Evolutionary conservation across 2,797 vertebrate genomes (phyloP).

Genomic region (Gallirallus australis): DNA sequence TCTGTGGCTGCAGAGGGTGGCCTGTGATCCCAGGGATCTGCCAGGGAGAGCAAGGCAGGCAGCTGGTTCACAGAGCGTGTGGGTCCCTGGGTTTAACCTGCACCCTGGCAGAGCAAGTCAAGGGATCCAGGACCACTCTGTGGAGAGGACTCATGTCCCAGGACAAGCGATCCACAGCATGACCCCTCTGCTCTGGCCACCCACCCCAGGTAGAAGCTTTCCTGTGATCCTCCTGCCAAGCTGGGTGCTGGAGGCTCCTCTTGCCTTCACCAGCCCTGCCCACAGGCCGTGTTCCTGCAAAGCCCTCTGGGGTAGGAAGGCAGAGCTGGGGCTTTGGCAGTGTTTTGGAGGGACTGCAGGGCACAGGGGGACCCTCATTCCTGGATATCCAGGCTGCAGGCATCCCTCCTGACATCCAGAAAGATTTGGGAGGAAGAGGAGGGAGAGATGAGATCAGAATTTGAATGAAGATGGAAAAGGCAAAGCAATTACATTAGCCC

Average conservation of each 20-base stretch:
- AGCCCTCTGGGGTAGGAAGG: not conserved
- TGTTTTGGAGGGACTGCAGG: rapidly evolving
- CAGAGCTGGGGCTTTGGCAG: not conserved
- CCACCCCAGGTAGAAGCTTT: not conserved
- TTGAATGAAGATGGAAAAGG: not conserved
- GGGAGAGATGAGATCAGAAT: not conserved
- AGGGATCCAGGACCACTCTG: not conserved
- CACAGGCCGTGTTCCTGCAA: not conserved
- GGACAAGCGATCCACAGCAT: rapidly evolving
- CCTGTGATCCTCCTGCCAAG: not conserved
- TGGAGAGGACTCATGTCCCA: not conserved
- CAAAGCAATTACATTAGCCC: not conserved
- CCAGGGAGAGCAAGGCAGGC: not conserved
- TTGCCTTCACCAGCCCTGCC: rapidly evolving
- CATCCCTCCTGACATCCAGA: not conserved
- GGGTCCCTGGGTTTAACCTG: too few species aligned
- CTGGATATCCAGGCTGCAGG: not conserved
- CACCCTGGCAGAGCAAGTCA: not conserved
- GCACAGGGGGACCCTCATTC: not conserved
- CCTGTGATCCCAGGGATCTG: not conserved
- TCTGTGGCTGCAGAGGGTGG: not conserved
- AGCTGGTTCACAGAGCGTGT: rapidly evolving
- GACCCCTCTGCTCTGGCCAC: not conserved
- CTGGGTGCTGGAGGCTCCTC: not conserved
- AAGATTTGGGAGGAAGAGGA: not conserved